Percentiles rank a stretch among this genome's conserved stretches.
These are phyloP conservation scores for Lipophrys pholis DNA, from an alignment of 2,113 vertebrate species.

Conservation along the genomic window DNA sequence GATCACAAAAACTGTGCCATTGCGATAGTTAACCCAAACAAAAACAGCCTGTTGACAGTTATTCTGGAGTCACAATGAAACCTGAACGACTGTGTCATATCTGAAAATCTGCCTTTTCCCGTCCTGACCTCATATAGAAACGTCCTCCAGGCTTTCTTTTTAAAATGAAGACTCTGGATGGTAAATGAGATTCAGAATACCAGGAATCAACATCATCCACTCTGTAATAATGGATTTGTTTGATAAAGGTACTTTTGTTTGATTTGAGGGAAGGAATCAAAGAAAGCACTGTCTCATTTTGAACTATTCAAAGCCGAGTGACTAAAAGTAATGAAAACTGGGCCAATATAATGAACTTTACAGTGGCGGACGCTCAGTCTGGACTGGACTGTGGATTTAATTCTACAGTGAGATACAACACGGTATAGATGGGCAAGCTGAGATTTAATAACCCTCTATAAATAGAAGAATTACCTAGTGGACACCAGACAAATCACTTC, in stretches of 20 bases:
- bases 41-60: not conserved
- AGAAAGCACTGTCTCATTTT: slow-evolving; percentile 37
- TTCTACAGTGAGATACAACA: slow-evolving; percentile 78
- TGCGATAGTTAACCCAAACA: not conserved
- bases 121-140: not conserved
- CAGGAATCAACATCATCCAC: slow-evolving; percentile 22
- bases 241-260: slow-evolving; percentile 26
- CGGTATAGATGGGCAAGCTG: slow-evolving; percentile 60
- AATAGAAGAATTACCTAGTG: slow-evolving; percentile 72
- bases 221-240: slow-evolving; percentile 29
- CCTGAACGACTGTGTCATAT: not conserved
- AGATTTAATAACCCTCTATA: slow-evolving; percentile 79
- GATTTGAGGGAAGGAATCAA: slow-evolving; percentile 11
- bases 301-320: slow-evolving; percentile 48
- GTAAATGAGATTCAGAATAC: slow-evolving; percentile 13
- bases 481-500: slow-evolving; percentile 72
- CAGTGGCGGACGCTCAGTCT: slow-evolving; percentile 73
- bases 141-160: not conserved
- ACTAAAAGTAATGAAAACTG: slow-evolving; percentile 62
- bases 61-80: not conserved
- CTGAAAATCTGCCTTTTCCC: not conserved
- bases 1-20: too few relatives aligned
- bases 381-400: slow-evolving; percentile 74
- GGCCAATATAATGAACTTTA: slow-evolving; percentile 79
- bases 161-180: not conserved